phyloP scores from a whole-genome alignment of 2,113 vertebrate species.

The Asarcornis scutulata region DNA sequence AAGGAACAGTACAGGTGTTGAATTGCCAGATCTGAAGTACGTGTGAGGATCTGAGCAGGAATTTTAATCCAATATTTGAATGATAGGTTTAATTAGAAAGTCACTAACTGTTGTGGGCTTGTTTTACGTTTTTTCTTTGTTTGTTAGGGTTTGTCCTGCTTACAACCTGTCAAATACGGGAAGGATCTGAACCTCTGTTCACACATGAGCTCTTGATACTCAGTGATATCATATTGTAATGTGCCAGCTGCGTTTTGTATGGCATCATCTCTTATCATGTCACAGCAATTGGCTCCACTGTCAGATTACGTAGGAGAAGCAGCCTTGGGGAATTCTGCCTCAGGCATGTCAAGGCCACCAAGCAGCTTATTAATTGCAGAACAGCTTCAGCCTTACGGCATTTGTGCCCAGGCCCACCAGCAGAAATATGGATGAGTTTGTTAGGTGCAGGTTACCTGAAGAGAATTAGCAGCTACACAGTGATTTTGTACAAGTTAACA shows the following conservation, averaged over 20 bases:
- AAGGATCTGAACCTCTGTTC: accelerated
- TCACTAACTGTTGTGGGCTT: not conserved
- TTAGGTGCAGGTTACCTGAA: not conserved
- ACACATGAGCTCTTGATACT: not conserved
- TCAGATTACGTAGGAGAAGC: not conserved
- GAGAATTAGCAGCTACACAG: not conserved
- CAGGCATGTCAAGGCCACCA: not conserved
- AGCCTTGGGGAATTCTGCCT: not conserved
- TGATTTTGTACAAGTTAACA: not conserved
- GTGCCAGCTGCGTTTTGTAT: not conserved
- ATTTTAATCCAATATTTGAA: not conserved
- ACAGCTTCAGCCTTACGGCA: not conserved
- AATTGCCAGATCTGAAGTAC: not conserved
- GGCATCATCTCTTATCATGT: not conserved
- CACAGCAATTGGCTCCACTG: not conserved
- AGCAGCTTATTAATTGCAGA: not conserved
- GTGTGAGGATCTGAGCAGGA: not conserved
- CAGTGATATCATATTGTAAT: accelerated
- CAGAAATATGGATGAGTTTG: not conserved
- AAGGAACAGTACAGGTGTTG: not conserved
- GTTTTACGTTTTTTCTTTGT: not conserved
- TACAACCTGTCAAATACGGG: not conserved
- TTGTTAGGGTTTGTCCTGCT: not conserved
- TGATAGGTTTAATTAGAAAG: not conserved
- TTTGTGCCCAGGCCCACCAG: not conserved